These are phyloP conservation scores for Tokudaia tokunoshimensis DNA, from an alignment of 2,797 vertebrate species.

Conservation along the genomic window DNA sequence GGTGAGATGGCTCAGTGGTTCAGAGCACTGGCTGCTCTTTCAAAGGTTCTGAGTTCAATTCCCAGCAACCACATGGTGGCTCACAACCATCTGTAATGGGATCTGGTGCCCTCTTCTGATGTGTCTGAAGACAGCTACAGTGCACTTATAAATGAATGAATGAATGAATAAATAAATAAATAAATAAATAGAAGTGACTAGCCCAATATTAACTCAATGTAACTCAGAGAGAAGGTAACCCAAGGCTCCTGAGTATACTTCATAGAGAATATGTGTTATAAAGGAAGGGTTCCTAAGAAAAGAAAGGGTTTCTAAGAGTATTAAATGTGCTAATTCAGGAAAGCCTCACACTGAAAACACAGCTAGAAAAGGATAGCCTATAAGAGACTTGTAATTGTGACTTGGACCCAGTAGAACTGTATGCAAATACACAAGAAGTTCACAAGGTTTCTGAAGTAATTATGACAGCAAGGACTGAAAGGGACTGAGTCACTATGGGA, in stretches of 20 bases:
- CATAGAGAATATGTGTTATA: background rate
- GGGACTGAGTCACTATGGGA: background rate
- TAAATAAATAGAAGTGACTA: background rate
- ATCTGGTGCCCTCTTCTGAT: too few species aligned
- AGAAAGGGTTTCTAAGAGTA: background rate
- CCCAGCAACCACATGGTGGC: too few species aligned
- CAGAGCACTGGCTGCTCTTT: too few species aligned
- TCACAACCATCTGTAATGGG: too few species aligned
- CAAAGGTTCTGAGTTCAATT: too few species aligned
- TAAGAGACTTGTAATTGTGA: background rate
- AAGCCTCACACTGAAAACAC: background rate
- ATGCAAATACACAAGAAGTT: constrained; percentile 10
- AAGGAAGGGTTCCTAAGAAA: background rate
- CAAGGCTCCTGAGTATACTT: background rate
- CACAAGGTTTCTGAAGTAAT: background rate
- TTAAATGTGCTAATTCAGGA: background rate
- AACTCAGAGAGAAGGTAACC: background rate
- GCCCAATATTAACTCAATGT: background rate
- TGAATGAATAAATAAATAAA: too few species aligned
- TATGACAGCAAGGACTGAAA: background rate
- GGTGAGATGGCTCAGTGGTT: too few species aligned
- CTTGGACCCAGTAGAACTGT: background rate
- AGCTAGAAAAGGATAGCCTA: background rate
- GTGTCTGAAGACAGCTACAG: too few species aligned
- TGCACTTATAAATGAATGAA: too few species aligned